Base-by-base conservation (phyloP, 2,888 invertebrate species). In the Eutolmus rufibarbis region DNA sequence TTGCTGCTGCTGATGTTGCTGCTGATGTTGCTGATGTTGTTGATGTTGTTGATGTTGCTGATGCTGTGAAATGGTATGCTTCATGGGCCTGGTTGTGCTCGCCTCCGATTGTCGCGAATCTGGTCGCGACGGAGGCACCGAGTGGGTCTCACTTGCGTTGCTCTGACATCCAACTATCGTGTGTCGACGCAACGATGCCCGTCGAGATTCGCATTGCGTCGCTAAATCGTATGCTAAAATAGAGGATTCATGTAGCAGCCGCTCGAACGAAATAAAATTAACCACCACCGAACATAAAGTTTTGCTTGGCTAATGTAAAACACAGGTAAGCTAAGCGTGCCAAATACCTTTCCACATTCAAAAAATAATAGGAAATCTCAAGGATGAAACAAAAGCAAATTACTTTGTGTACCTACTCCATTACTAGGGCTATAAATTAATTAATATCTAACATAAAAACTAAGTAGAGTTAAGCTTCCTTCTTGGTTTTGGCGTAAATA, bases 191-290 rank as follows among this genome's bases (percentile, higher is more conserved):
- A 94, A 94, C 37, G 95, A 95, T 77, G 94, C 95, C 86, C 96
- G 94, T 87, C 96, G 94, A 76, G 95, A 95, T 87, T 96, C 96
- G 91, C 96, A 96, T 91, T 96, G 96, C 77, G 96, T 96, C 88
- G 97, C 97, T 92, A 97, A 93, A 93, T 97, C 97, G 91, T 97
- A 97, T 77, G 96, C 96, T 95, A 46, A 46, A 79, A 46, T 40
- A 40, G 19, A 79, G 46, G 19, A 66, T 19, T 66, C 28, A 66
- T 66, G 66, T 66, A 66, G 66, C 12, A 23, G 66, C 28, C n/a
- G 3, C 9, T 66, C 66, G 66, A 66, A 23, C 9, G 3, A 66
- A 12, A 9, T 12, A 23, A 23, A 66, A 66, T 0, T 4, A 12
- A 28, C 84, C 84, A 66, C 66, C 19, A 66, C 66, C 84, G 23